Evolutionary conservation across 2,113 vertebrate species (phyloP), one percentile per base, ranked within the genome.

Genomic region (Chunga burmeisteri): DNA sequence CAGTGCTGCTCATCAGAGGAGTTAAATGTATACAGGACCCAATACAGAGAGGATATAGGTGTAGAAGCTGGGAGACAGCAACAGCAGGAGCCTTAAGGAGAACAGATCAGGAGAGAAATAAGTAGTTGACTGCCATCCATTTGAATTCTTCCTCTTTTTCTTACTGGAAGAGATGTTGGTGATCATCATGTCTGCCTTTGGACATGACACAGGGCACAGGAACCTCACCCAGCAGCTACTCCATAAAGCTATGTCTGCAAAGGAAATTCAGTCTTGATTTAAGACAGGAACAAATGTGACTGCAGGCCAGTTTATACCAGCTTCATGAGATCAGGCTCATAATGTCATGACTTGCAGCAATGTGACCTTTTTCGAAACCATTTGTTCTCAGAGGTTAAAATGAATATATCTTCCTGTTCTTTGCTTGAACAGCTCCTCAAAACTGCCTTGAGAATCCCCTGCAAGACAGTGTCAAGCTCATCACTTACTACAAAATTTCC

Each of bases 311-410:
- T 11, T 40, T 23, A 46, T 36, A 77, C 61, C 90, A 70, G 82
- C 63, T 86, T 55, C 6, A 19, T 38, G 63, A 53, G 44, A 56
- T 15, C 34, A 18, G 88, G 65, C 72, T 93, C 19, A 3, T 3
- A 7, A 10, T 17, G 68, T 19, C 91, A 59, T 50, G 50, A 4
- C 95, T 92, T 8, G 47, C 77, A 90, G 96, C 86, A 94, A 23
- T 34, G 78, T 91, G 86, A 96, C 92, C 86, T 93, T 93, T 96
- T 0, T 63, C 68, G 72, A 81, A 92, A 86, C 82, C 56, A 49
- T 93, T 93, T 93, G 68, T 74, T 86, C 88, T 78, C 2, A 3
- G 80, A 44, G 91, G 72, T 36, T 88, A 56, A 83, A 71, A 71
- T 61, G 27, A 55, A 93, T 86, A 7, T 36, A 78, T 94, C 96